These are phyloP conservation scores for Morpho helenor DNA, from an alignment of 2,888 invertebrate genomes.

Conservation along the genomic window DNA sequence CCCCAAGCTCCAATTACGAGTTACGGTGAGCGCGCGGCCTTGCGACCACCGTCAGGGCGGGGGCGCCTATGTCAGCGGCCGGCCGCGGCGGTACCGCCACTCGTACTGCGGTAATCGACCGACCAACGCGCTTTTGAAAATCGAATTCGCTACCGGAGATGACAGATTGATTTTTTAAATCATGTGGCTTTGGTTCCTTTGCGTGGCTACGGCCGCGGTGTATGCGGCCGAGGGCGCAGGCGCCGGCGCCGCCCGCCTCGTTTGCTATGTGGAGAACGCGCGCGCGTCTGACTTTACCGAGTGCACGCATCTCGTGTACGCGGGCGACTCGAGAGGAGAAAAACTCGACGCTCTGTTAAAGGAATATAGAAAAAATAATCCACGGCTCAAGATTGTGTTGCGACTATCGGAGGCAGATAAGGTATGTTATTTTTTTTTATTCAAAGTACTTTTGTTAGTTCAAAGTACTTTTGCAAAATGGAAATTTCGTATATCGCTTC, in stretches of 20 bases:
- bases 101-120: slow-evolving; percentile 60
- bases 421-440: slow-evolving; percentile 59
- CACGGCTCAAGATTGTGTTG: slow-evolving; percentile 75
- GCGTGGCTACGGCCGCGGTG: slow-evolving; percentile 50
- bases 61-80: slow-evolving; percentile 62
- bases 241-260: slow-evolving; percentile 68
- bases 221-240: slow-evolving; percentile 52
- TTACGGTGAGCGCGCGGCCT: slow-evolving; percentile 63
- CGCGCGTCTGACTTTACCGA: slow-evolving; percentile 54
- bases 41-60: slow-evolving; percentile 57
- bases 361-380: slow-evolving; percentile 68
- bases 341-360: slow-evolving; percentile 64
- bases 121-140: slow-evolving; percentile 59
- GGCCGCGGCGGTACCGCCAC: slow-evolving; percentile 46
- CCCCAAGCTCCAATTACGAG: slow-evolving; percentile 39
- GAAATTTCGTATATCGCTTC: too few relatives aligned
- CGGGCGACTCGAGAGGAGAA: slow-evolving; percentile 64
- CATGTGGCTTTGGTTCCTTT: slow-evolving; percentile 64
- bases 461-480: too few relatives aligned
- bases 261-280: slow-evolving; percentile 65
- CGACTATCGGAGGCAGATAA: slow-evolving; percentile 78
- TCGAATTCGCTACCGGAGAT: slow-evolving; percentile 46
- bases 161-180: slow-evolving; percentile 49
- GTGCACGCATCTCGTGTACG: slow-evolving; percentile 75
- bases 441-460: too few relatives aligned